Evolutionary conservation across 2,888 invertebrate genomes (phyloP).

Genomic region (Strigamia transsilvanica): DNA sequence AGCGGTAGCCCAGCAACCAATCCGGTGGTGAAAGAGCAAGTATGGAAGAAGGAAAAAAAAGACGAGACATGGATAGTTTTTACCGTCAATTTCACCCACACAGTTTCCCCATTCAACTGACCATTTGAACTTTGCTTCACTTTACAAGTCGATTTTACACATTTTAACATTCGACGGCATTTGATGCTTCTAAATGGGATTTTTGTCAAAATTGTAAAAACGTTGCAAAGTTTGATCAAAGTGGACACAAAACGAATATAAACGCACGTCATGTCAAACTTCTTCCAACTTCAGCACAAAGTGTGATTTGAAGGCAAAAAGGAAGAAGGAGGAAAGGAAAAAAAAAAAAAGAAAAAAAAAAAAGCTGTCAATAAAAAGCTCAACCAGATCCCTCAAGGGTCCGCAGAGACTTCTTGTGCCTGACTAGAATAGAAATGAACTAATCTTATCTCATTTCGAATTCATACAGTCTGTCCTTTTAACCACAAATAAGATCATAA

Average conservation of each 20-base stretch:
- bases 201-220: neutral
- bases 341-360: neutral
- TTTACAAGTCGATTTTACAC: conserved; percentile 16
- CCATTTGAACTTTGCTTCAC: conserved; percentile 2
- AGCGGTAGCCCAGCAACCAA: conserved; percentile 15
- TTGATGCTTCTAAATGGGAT: neutral
- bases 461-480: conserved; percentile 36
- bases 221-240: conserved; percentile 12
- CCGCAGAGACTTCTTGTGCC: conserved; percentile 6
- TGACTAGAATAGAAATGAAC: conserved; percentile 43
- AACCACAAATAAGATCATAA: conserved; percentile 41
- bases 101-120: conserved; percentile 25
- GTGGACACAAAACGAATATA: conserved; percentile 47
- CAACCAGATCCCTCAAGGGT: conserved; percentile 24
- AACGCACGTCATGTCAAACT: conserved; percentile 24
- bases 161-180: neutral
- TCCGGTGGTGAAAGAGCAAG: neutral
- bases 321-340: neutral
- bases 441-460: conserved; percentile 43
- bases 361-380: conserved; percentile 21
- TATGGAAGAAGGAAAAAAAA: neutral
- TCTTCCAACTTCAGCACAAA: conserved; percentile 28
- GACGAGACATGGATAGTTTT: neutral
- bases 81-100: conserved; percentile 6
- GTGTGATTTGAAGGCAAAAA: neutral